Conservation (phyloP, 2,888 invertebrate species). For the Suillia variegata region DNA sequence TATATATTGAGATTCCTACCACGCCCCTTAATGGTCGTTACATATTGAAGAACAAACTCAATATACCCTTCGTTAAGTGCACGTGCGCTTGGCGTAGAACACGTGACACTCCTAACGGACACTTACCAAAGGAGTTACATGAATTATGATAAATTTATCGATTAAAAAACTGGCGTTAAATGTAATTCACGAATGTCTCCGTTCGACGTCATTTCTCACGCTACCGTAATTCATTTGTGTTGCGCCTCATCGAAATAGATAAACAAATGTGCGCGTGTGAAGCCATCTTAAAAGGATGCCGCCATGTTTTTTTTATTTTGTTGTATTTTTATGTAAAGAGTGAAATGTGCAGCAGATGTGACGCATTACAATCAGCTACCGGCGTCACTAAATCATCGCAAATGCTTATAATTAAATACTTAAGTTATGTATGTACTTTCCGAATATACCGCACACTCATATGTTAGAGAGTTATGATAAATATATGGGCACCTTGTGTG, state of each 20-base stretch:
- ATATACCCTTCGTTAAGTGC: too few relatives aligned
- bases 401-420: not conserved
- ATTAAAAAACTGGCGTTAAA: too few relatives aligned
- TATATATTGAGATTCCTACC: too few relatives aligned
- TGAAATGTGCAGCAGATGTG: slow-evolving; percentile 9
- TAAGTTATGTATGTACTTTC: too few relatives aligned
- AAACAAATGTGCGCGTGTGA: slow-evolving; percentile 44
- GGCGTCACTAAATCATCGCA: slow-evolving; percentile 46
- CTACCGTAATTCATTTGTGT: slow-evolving; percentile 31
- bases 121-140: not conserved
- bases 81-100: not conserved
- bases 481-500: not conserved
- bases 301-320: slow-evolving; percentile 15
- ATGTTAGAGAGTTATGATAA: slow-evolving; percentile 1
- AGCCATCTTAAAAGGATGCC: slow-evolving; percentile 45
- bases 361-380: slow-evolving; percentile 33
- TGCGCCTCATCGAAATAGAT: slow-evolving; percentile 37
- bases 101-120: slow-evolving; percentile 2
- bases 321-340: not conserved
- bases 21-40: too few relatives aligned
- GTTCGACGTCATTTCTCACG: slow-evolving; percentile 13
- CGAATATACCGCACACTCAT: too few relatives aligned
- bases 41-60: too few relatives aligned
- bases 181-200: too few relatives aligned
- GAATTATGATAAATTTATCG: not conserved